phyloP scores from a whole-genome alignment of 2,797 vertebrate genomes.

The Crypturellus tataupa region DNA sequence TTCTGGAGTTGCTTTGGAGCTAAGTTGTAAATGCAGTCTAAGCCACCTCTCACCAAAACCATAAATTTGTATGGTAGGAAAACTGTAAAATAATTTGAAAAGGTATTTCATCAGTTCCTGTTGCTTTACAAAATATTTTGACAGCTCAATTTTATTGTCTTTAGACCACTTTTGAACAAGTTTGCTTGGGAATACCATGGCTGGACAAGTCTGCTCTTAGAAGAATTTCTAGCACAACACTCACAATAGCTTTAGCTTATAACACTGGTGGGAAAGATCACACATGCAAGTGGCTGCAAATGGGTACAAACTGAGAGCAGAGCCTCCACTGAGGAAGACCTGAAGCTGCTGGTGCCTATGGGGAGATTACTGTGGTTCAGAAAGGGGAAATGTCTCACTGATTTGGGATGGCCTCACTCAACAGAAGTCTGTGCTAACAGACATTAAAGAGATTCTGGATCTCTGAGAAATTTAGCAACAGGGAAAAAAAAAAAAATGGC shows the following conservation, averaged over 20 bases:
- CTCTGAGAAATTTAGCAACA: not conserved
- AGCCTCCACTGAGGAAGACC: not conserved
- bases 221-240: not conserved
- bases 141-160: conserved; percentile 6
- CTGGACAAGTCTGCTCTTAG: not conserved
- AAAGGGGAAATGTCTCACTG: not conserved
- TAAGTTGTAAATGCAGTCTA: not conserved
- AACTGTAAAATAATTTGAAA: not conserved
- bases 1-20: not conserved
- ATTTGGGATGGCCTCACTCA: not conserved
- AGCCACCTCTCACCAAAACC: not conserved
- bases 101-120: not conserved
- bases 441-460: not conserved
- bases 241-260: not conserved
- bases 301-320: not conserved
- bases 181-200: not conserved
- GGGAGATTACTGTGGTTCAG: not conserved
- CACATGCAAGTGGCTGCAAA: not conserved
- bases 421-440: not conserved
- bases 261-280: not conserved
- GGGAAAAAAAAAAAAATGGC: not conserved
- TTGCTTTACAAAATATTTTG: conserved; percentile 36
- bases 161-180: not conserved
- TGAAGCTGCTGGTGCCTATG: not conserved
- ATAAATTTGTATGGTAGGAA: conserved; percentile 11